A percentile compares a stretch with the other conserved stretches of the same genome.
phyloP scores from a whole-genome alignment of 2,797 vertebrate genomes.

The Pangasius macronema region DNA sequence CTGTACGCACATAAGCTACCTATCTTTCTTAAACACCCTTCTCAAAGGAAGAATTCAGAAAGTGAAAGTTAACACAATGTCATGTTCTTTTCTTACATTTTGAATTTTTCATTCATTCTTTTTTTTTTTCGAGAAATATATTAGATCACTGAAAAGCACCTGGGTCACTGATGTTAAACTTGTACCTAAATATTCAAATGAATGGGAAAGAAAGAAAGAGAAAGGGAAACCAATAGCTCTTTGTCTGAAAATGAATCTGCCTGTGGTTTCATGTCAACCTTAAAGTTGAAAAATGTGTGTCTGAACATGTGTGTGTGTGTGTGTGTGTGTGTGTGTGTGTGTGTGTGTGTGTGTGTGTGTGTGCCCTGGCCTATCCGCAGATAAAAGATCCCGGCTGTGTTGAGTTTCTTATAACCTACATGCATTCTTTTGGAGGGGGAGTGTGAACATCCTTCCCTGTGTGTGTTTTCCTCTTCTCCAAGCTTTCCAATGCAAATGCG shows the following conservation, averaged over 20 bases:
- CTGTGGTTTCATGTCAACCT: slow-evolving; percentile 10
- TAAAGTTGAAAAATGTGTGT: not conserved
- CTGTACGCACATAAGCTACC: not conserved
- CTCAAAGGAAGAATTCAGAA: not conserved
- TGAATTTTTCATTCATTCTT: not conserved
- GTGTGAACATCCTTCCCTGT: slow-evolving; percentile 27
- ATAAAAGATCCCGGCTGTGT: slow-evolving; percentile 30
- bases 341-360: slow-evolving; percentile 1
- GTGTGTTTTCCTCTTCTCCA: slow-evolving; percentile 22
- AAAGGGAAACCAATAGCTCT: not conserved
- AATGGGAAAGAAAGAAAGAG: slow-evolving; percentile 2
- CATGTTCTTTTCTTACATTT: not conserved
- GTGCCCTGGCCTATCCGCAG: slow-evolving; percentile 11
- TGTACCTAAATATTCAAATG: slow-evolving; percentile 15
- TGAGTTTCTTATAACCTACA: slow-evolving; percentile 34
- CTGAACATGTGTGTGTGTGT: not conserved
- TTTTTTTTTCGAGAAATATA: not conserved
- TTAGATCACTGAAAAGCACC: not conserved
- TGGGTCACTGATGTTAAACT: not conserved
- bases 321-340: slow-evolving; percentile 4
- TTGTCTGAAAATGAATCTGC: not conserved
- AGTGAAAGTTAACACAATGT: not conserved
- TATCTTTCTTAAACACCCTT: not conserved
- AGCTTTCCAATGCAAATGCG: slow-evolving; percentile 24
- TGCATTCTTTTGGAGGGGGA: slow-evolving; percentile 33